phyloP scores from a whole-genome alignment of 2,888 invertebrate species.

The Macroteleia sp. region DNA sequence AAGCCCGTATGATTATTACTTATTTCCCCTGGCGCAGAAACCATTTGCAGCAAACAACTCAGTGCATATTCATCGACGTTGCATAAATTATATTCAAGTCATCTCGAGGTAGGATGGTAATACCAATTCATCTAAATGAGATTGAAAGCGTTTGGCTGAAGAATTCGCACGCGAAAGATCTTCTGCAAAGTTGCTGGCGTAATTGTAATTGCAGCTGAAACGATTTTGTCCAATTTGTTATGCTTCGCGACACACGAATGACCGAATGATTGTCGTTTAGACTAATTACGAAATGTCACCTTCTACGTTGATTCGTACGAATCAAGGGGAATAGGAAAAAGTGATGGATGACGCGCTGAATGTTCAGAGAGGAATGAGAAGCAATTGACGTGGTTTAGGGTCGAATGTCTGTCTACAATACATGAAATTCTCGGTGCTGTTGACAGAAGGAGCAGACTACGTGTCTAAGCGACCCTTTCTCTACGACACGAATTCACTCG shows the following conservation, averaged over 20 bases:
- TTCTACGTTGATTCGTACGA: neutral
- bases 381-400: conserved; percentile 41
- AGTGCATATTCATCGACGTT: no score
- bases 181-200: conserved; percentile 3
- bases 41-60: no score
- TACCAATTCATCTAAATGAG: no score
- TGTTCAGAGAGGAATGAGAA: neutral
- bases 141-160: conserved; percentile 9
- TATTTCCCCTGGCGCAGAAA: no score
- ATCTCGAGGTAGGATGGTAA: no score
- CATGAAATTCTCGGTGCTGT: conserved; percentile 31
- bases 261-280: conserved; percentile 1
- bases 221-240: conserved; percentile 4
- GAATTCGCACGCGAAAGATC: conserved; percentile 2
- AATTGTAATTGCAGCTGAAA: conserved; percentile 3
- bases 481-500: conserved; percentile 55
- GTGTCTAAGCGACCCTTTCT: conserved; percentile 61
- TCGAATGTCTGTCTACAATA: conserved; percentile 45
- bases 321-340: conserved; percentile 7
- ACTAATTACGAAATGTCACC: conserved; percentile 13
- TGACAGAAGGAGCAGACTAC: conserved; percentile 60
- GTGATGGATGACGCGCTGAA: conserved; percentile 17
- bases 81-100: no score
- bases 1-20: no score
- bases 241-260: neutral